These are phyloP conservation scores for Musca vetustissima DNA, from an alignment of 1,140 invertebrate genomes.

Conservation along the genomic window DNA sequence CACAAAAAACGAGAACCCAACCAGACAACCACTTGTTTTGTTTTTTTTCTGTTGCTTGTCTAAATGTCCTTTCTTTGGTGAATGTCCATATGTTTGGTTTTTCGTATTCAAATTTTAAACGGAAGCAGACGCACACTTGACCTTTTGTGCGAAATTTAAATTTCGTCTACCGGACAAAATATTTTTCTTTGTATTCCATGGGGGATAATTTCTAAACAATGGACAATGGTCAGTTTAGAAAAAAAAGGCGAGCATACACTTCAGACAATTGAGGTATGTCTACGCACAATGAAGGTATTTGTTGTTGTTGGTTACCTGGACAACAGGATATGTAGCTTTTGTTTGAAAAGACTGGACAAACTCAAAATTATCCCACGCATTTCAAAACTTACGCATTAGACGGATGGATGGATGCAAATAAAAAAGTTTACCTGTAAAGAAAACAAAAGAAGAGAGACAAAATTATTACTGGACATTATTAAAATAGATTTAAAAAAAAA, in stretches of 20 bases:
- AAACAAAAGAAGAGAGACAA: not conserved
- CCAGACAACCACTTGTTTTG: no score
- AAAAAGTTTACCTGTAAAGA: constrained; percentile 15
- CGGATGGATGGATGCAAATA: no score
- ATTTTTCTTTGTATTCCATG: not conserved
- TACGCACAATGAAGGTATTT: not conserved
- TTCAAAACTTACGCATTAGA: constrained; percentile 6
- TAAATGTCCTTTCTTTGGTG: no score
- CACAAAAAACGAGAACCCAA: no score
- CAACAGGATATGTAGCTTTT: no score
- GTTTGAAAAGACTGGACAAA: no score
- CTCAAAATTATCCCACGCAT: no score
- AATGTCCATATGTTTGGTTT: no score
- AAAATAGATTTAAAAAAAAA: no score
- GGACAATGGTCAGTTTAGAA: constrained; percentile 20
- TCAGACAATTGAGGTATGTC: constrained; percentile 3
- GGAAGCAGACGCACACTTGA: constrained; percentile 20
- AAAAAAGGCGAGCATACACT: no score
- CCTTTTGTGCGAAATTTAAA: not conserved
- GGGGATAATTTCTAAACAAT: constrained; percentile 13
- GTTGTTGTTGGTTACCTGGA: no score
- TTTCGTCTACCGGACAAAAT: not conserved
- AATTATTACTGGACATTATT: not conserved
- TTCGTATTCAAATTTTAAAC: not conserved
- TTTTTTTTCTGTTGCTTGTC: no score